Base-by-base conservation (phyloP, 2,888 invertebrate species). In the Acanthoscelides obtectus region DNA sequence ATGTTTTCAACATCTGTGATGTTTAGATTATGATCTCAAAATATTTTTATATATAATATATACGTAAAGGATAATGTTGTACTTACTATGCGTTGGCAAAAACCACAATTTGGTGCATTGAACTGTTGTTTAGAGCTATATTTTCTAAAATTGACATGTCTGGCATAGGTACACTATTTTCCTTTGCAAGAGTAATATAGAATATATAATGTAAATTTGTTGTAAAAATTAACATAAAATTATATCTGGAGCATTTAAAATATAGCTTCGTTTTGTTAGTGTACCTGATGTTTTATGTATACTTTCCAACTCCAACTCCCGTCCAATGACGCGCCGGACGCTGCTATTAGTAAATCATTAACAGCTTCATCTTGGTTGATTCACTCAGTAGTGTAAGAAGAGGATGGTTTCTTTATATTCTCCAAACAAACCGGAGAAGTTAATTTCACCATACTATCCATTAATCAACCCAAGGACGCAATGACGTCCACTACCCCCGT, bases 1-100 rank as follows among this genome's bases (percentile, higher is more conserved):
- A 79, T 87, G 86, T 86, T 87, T 81, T 85, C 86, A 87, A 89
- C 88, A 88, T 88, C 89, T 89, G 89, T 89, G 89, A 89, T 89
- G 89, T 89, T 89, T 89, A 89, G 88, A 88, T 88, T 88, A 79
- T 89, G 89, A 89, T 89, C 79, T 79, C 79, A 79, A 78, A 79
- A 79, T 76, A 76, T 77, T 77, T 77, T 79, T 77, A 79, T 79
- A 79, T 78, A 77, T 78, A 77, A 77, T 79, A 77, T 78, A 77
- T 77, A 67, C 20, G 69, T 70, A 69, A 65, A 71, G 70, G 21
- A 71, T 64, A 71, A 67, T 67, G 64, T 74, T 72, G 72, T 72
- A 69, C 69, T 45, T 72, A 69, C 69, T 45, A 12, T 1, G 12
- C 17, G 12, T 12, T 45, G 3, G 17, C 8, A 45, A 45, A 45